A percentile compares a stretch with the other conserved stretches of the same genome.
Evolutionary conservation across 1,140 invertebrate genomes (phyloP).

Genomic region (Drosophila seguyi): DNA sequence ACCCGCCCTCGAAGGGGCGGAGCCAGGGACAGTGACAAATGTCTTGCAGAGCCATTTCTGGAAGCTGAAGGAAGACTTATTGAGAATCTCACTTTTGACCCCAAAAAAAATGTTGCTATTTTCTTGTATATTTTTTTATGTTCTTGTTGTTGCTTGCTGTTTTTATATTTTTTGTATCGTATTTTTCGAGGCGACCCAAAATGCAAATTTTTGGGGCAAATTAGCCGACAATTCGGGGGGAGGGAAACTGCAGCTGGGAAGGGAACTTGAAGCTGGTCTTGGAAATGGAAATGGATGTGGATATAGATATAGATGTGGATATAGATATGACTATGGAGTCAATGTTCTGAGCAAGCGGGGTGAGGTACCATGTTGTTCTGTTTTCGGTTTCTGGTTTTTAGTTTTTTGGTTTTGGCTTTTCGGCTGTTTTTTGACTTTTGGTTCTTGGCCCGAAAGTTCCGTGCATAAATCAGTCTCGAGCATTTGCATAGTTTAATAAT

Average conservation of each 20-base stretch:
- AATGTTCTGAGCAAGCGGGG: conserved; percentile 4
- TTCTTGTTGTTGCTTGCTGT: background rate
- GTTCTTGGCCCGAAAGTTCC: conserved; percentile 19
- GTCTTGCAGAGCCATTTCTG: conserved; percentile 14
- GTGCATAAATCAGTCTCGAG: conserved; percentile 59
- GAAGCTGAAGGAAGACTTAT: conserved; percentile 37
- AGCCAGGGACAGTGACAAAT: conserved; percentile 62
- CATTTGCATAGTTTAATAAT: conserved; percentile 82
- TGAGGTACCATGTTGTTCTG: conserved; percentile 2
- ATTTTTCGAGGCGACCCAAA: conserved; percentile 57
- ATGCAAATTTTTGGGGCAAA: conserved; percentile 65
- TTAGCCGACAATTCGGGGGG: background rate
- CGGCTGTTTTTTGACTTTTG: conserved; percentile 1
- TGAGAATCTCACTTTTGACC: conserved; percentile 77
- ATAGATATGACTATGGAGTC: conserved; percentile 13
- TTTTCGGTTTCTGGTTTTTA: conserved; percentile 23
- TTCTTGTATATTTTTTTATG: background rate
- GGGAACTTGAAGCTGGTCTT: background rate
- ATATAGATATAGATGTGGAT: conserved; percentile 4
- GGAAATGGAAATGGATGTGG: conserved; percentile 14
- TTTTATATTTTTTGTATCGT: conserved; percentile 9
- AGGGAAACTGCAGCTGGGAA: conserved; percentile 23
- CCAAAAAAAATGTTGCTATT: conserved; percentile 44
- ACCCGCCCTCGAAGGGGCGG: conserved; percentile 13
- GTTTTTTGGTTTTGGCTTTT: background rate